Percentiles rank a stretch among this genome's conserved stretches.
phyloP scores from a whole-genome alignment of 2,888 invertebrate genomes.

The Panorpa germanica region DNA sequence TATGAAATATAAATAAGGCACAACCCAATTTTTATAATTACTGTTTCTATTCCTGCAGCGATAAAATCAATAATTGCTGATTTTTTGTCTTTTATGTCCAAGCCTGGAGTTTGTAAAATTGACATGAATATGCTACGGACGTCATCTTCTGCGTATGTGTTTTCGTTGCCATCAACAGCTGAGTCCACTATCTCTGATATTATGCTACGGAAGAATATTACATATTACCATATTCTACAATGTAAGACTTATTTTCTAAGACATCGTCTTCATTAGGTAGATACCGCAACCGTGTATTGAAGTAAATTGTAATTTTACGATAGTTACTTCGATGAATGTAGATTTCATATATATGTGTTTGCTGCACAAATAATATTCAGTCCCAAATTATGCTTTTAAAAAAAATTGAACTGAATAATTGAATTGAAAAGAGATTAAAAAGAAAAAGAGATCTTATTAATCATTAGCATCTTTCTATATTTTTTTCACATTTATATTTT shows the following conservation, averaged over 20 bases:
- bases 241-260: neutral
- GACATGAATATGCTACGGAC: slow-evolving; percentile 56
- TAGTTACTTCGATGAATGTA: too few species aligned
- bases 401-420: too few species aligned
- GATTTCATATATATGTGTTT: too few species aligned
- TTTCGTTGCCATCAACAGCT: slow-evolving; percentile 34
- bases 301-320: too few species aligned
- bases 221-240: neutral
- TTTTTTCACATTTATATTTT: too few species aligned
- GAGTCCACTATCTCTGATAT: slow-evolving; percentile 60
- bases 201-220: slow-evolving; percentile 29
- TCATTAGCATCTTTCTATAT: too few species aligned
- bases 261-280: neutral
- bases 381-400: too few species aligned
- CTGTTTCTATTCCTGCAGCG: slow-evolving; percentile 73
- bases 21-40: too few species aligned
- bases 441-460: too few species aligned
- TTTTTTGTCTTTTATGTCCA: slow-evolving; percentile 66
- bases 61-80: slow-evolving; percentile 74
- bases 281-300: too few species aligned
- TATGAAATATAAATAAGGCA: slow-evolving; percentile 2
- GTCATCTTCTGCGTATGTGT: slow-evolving; percentile 27
- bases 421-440: too few species aligned
- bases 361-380: too few species aligned
- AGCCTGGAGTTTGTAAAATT: slow-evolving; percentile 46